Percentiles rank a stretch among this genome's conserved stretches.
Evolutionary conservation across 2,888 invertebrate genomes (phyloP).

Genomic region (Muscina levida): DNA sequence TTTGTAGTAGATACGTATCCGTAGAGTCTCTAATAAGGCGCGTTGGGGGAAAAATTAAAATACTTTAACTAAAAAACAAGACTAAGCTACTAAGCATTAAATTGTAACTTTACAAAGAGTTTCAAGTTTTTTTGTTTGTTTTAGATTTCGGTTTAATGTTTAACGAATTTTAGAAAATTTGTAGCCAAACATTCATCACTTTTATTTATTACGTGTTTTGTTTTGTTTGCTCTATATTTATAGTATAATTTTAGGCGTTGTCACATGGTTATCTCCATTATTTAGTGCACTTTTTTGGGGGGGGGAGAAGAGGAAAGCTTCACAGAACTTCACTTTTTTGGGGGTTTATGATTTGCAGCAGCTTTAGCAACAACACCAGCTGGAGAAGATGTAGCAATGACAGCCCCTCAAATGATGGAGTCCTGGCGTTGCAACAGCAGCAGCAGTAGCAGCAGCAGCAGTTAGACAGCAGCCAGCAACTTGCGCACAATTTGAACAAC

Average conservation of each 20-base stretch:
- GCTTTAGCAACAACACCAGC: slow-evolving; percentile 42
- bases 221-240: neutral
- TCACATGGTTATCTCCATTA: slow-evolving; percentile 55
- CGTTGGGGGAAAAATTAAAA: neutral
- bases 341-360: slow-evolving; percentile 2
- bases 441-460: slow-evolving; percentile 11
- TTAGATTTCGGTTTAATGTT: neutral
- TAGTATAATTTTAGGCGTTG: slow-evolving; percentile 69
- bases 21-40: slow-evolving; percentile 47
- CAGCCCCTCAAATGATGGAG: no score
- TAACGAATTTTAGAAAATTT: neutral
- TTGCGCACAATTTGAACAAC: slow-evolving; percentile 55
- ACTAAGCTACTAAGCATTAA: slow-evolving; percentile 67
- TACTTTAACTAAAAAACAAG: slow-evolving; percentile 17
- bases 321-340: neutral
- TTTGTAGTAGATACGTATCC: neutral
- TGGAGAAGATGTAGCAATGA: no score
- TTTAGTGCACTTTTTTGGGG: slow-evolving; percentile 4
- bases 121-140: neutral
- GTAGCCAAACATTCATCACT: slow-evolving; percentile 13
- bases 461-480: slow-evolving; percentile 40
- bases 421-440: slow-evolving; percentile 8
- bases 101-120: neutral
- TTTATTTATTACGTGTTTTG: slow-evolving; percentile 2
- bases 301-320: no score